Evolutionary conservation across 35 echinoderm and acorn worm genomes (phyloP).

Genomic region (Lytechinus variegatus): DNA sequence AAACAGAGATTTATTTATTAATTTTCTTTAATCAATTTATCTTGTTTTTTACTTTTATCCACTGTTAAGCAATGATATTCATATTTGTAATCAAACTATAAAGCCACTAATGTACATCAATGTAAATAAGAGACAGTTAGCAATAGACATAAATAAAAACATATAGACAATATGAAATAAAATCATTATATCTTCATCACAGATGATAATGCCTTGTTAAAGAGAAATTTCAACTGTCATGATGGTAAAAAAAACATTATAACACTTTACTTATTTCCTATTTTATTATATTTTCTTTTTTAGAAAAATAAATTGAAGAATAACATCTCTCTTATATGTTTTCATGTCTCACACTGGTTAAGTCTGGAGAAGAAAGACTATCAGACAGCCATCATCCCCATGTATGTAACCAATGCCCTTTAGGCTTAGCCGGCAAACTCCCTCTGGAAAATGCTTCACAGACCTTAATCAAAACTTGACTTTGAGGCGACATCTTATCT

Average conservation of each 20-base stretch:
- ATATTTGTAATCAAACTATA: too few species aligned
- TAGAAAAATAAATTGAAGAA: neutral
- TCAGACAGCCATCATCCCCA: neutral
- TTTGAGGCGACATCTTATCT: slow-evolving; percentile 14
- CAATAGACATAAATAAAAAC: too few species aligned
- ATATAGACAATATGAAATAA: too few species aligned
- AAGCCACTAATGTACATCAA: too few species aligned
- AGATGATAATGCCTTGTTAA: too few species aligned
- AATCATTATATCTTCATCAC: too few species aligned
- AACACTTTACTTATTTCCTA: too few species aligned
- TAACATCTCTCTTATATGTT: neutral
- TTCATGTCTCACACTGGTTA: neutral
- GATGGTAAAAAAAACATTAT: neutral
- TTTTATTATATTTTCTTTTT: too few species aligned
- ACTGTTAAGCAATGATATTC: too few species aligned
- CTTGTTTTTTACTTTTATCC: too few species aligned
- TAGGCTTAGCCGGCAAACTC: slow-evolving; percentile 10
- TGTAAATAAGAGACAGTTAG: too few species aligned
- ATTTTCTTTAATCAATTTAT: neutral
- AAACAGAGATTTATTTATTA: neutral
- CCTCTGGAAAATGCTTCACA: neutral
- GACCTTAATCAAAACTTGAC: slow-evolving; percentile 29
- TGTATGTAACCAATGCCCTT: slow-evolving; percentile 36
- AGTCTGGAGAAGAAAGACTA: neutral
- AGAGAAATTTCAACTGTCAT: neutral